Percentiles rank a stretch among this genome's conserved stretches.
Evolutionary conservation across 2,797 vertebrate genomes (phyloP).

Genomic region (Gymnopithys bicolor): DNA sequence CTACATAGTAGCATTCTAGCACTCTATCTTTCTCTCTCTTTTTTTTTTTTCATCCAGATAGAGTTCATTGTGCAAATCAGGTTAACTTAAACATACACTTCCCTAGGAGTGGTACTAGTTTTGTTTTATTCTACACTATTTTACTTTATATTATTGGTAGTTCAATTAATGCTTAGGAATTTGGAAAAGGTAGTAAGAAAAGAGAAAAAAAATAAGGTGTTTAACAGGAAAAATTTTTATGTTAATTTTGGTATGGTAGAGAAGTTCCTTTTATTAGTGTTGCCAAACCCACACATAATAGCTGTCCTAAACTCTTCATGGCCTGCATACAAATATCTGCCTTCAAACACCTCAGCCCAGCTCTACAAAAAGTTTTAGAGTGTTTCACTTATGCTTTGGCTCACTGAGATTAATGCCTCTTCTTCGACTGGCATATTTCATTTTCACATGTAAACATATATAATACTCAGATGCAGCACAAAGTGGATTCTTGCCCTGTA

Average conservation of each 20-base stretch:
- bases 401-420: background rate
- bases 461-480: background rate
- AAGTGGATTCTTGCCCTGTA: background rate
- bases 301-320: background rate
- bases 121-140: background rate
- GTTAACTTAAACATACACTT: background rate
- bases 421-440: background rate
- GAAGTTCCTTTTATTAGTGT: background rate
- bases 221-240: background rate
- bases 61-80: background rate
- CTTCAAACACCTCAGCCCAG: background rate
- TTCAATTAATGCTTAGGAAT: background rate
- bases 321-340: background rate
- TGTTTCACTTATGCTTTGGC: background rate
- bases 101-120: background rate
- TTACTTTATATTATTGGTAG: background rate
- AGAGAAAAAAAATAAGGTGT: background rate
- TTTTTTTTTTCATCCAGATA: accelerated
- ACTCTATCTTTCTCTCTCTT: background rate
- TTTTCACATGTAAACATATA: background rate
- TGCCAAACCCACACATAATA: background rate
- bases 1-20: background rate
- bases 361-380: background rate
- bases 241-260: background rate
- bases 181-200: background rate